phyloP scores from a whole-genome alignment of 2,797 vertebrate genomes.

The Gymnocypris eckloni region DNA sequence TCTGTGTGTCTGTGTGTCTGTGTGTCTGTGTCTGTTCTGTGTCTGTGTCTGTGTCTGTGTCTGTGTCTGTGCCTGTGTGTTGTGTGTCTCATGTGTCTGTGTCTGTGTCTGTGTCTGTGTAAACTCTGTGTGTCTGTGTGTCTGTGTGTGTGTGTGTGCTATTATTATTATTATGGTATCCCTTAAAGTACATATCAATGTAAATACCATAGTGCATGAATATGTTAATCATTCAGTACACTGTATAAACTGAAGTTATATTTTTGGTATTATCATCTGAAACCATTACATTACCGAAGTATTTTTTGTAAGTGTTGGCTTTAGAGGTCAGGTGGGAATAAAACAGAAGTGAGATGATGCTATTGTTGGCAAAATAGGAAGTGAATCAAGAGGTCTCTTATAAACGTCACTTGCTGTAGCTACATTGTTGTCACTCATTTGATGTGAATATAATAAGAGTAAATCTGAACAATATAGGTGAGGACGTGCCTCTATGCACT shows the following conservation, averaged over 20 bases:
- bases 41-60: too few relatives aligned
- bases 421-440: slow-evolving; percentile 10
- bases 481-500: neutral
- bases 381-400: neutral
- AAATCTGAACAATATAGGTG: neutral
- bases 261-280: neutral
- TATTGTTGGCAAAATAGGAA: neutral
- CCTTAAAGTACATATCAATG: neutral
- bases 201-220: neutral
- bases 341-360: neutral
- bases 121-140: too few relatives aligned
- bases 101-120: too few relatives aligned
- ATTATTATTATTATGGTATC: too few relatives aligned
- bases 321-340: neutral
- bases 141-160: too few relatives aligned
- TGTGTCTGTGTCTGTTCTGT: too few relatives aligned
- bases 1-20: too few relatives aligned
- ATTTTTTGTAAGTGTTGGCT: neutral
- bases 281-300: neutral
- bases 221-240: neutral
- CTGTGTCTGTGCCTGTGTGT: too few relatives aligned
- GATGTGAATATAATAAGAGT: neutral
- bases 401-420: neutral
- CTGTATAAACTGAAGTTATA: too few relatives aligned
- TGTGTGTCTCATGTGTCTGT: too few relatives aligned